Conservation (phyloP, 2,888 invertebrate genomes). For the Cremastinae sp. region DNA sequence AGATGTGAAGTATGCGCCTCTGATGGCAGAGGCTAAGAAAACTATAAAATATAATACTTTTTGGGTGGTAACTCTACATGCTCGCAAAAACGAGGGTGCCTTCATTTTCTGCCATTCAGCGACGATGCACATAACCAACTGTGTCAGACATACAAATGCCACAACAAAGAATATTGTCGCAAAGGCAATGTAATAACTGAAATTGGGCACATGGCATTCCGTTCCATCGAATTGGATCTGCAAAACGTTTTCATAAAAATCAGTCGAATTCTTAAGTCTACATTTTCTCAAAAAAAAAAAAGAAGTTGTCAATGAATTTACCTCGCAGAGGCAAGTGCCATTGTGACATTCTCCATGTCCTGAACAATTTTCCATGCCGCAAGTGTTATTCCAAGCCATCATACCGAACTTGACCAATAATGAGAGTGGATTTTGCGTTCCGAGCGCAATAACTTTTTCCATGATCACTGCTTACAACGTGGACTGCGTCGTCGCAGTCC, state of each 20-base stretch:
- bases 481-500: slow-evolving; percentile 73
- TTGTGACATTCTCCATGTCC: slow-evolving; percentile 95
- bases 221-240: slow-evolving; percentile 89
- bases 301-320: slow-evolving; percentile 79
- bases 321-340: slow-evolving; percentile 95
- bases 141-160: slow-evolving; percentile 91
- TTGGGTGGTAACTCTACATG: slow-evolving; percentile 93
- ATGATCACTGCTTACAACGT: slow-evolving; percentile 70
- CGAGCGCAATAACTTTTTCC: slow-evolving; percentile 79
- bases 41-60: slow-evolving; percentile 94
- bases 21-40: slow-evolving; percentile 90
- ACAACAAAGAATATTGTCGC: slow-evolving; percentile 88
- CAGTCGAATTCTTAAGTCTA: too few species aligned
- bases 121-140: slow-evolving; percentile 90
- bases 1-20: slow-evolving; percentile 94
- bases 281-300: background rate
- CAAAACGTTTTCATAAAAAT: too few species aligned
- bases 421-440: slow-evolving; percentile 79
- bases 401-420: slow-evolving; percentile 78
- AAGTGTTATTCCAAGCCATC: slow-evolving; percentile 80
- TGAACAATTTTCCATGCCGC: slow-evolving; percentile 90
- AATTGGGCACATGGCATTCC: slow-evolving; percentile 90
- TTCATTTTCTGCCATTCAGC: slow-evolving; percentile 92
- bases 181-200: slow-evolving; percentile 87
- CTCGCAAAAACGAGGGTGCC: slow-evolving; percentile 89